A percentile compares a stretch with the other conserved stretches of the same genome.
Conservation (phyloP, 1,140 invertebrate species). For the Hyles vespertilio region DNA sequence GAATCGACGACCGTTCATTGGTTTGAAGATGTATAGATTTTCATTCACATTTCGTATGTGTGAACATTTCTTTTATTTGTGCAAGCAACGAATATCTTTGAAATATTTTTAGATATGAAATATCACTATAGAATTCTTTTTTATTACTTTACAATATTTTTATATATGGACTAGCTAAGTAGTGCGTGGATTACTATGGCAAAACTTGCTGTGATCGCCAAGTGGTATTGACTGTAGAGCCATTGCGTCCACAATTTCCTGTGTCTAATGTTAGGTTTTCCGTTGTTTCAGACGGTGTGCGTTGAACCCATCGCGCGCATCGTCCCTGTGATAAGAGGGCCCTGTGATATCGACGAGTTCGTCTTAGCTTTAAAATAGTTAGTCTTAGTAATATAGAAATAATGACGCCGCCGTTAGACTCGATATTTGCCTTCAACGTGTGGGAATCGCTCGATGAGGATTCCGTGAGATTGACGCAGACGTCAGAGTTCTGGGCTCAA, state of each 20-base stretch:
- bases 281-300: conserved; percentile 73
- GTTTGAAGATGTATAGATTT: too few relatives aligned
- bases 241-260: not conserved
- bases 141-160: too few relatives aligned
- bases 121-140: too few relatives aligned
- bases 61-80: too few relatives aligned
- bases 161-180: too few relatives aligned
- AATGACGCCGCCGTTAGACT: conserved; percentile 60
- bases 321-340: conserved; percentile 71
- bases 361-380: conserved; percentile 74
- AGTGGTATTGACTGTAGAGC: too few relatives aligned
- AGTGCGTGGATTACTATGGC: too few relatives aligned
- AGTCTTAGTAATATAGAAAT: conserved; percentile 47
- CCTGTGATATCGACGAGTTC: conserved; percentile 73
- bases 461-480: conserved; percentile 53
- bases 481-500: conserved; percentile 64
- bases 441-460: conserved; percentile 60
- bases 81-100: too few relatives aligned
- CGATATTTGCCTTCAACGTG: conserved; percentile 51
- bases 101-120: too few relatives aligned
- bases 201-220: too few relatives aligned
- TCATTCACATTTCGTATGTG: too few relatives aligned
- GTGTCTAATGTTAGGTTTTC: conserved; percentile 31
- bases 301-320: conserved; percentile 66
- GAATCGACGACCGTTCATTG: too few relatives aligned